Evolutionary conservation across 2,113 vertebrate genomes (phyloP), one percentile per base, ranked within the genome.

Genomic region (Pseudorhombus dupliciocellatus): DNA sequence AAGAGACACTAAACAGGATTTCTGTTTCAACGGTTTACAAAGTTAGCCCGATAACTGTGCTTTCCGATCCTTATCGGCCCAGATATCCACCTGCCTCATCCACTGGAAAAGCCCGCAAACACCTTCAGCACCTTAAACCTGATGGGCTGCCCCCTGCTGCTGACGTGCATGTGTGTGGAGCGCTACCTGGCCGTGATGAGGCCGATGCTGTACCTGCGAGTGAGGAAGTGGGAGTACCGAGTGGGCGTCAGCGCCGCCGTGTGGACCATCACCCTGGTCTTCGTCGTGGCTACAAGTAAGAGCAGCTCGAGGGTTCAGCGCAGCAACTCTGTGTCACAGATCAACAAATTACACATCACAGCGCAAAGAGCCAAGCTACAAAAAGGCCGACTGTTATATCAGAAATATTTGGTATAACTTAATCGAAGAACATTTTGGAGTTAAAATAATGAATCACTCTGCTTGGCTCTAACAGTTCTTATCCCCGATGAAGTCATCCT

Each of bases 121-220:
- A 3, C 54, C 48, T 74, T 87, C 37, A 28, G 8, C 4, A 60
- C 76, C n/a, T 66, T 92, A 24, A 84, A 75, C 56, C 11, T 85
- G 59, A 61, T 86, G 1, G 86, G 90, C 58, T 91, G 87, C 21
- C 93, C 90, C 4, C 44, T 92, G 51, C 73, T 92, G 56, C 69
- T 92, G 40, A 50, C 87, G 26, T 80, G 88, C 20, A 90, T 92
- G 91, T 93, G 91, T 34, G 7, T 89, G 22, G 90, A 90, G 61
- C 87, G 89, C 30, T 88, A 87, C 73, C 12, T 86, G 52, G 90
- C 90, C 0, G 87, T 84, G 51, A 40, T 64, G 0, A 70, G 52
- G n/a, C 85, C 89, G 0, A 62, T 90, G 57, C 61, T 87, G 44
- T 89, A 88, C 76, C 76, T 90, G 42, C 80, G 24, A 26, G 3